Conservation (phyloP, 2,113 vertebrate species). For the Halcyon malimbica region DNA sequence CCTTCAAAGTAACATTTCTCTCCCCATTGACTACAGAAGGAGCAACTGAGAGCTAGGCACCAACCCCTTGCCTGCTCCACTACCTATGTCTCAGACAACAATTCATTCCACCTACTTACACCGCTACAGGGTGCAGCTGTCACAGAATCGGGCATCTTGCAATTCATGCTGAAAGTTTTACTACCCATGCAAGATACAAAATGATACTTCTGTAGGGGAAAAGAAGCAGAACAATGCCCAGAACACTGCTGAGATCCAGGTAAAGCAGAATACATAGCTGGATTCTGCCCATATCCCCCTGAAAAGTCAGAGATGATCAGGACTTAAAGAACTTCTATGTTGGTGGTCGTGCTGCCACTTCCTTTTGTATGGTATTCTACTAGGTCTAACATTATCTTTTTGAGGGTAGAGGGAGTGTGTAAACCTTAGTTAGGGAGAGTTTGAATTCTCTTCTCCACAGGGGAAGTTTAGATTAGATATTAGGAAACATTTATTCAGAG, state of each 20-base stretch:
- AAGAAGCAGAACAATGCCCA: neutral
- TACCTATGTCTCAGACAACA: neutral
- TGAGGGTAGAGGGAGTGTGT: accelerated
- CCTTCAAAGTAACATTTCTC: neutral
- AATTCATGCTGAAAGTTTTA: neutral
- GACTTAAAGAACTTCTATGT: neutral
- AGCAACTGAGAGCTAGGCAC: neutral
- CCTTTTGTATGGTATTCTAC: neutral
- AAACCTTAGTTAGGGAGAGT: neutral
- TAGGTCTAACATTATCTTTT: neutral
- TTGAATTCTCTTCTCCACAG: neutral
- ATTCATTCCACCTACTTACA: neutral
- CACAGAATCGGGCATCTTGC: neutral
- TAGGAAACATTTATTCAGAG: neutral
- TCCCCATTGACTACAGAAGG: neutral
- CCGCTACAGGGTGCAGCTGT: neutral
- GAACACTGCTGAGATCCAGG: neutral
- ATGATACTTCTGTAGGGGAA: neutral
- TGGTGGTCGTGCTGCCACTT: neutral
- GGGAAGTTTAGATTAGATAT: neutral
- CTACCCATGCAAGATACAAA: neutral
- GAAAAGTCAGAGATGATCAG: neutral
- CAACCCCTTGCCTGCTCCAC: neutral
- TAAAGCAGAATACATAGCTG: neutral
- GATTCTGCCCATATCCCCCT: neutral